Evolutionary conservation across 1,140 invertebrate species (phyloP), one percentile per base, ranked within the genome.

Genomic region (Zaprionus nigranus): DNA sequence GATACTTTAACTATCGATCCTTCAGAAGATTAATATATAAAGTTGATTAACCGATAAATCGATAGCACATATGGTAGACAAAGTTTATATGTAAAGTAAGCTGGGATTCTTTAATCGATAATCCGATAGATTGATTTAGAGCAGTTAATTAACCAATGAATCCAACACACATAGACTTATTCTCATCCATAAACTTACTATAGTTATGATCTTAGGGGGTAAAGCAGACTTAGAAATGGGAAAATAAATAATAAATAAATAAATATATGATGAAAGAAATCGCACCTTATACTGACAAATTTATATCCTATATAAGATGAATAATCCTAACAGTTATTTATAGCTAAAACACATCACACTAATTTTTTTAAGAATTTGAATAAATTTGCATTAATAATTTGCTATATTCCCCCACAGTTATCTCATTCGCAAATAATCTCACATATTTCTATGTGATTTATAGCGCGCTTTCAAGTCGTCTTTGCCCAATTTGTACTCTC

Each of bases 391-490:
- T 13, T 24, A 51, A 51, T 12, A 4, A 24, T 51, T 51, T 51
- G 2, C 46, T 51, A 51, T 24, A 51, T 20, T 22, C 46, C 4
- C 4, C 20, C 9, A 13, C 20, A 3, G 9, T 49, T 49, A 49
- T 20, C 46, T 49, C 46, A 49, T 49, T 12, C 3, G 3, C 20
- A 49, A 49, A 46, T 15, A n/a, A 46, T 46, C 40, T 46, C n/a
- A 17, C 40, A 46, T 46, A 6, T 49, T 22, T 22, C 46, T 12
- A 6, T 13, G 5, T 56, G 38, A 15, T 58, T 24, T 30, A 62
- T 38, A 75, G 66, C 20, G 22, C 53, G 64, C 71, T 79, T n/a
- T 13, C 20, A 38, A 54, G 66, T 76, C 61, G 61, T 57, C 28
- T 46, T 54, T 34, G 2, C 12, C 12, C 6, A 30, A 5, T n/a